phyloP scores from a whole-genome alignment of 2,888 invertebrate species.

The Coleophora deauratella region DNA sequence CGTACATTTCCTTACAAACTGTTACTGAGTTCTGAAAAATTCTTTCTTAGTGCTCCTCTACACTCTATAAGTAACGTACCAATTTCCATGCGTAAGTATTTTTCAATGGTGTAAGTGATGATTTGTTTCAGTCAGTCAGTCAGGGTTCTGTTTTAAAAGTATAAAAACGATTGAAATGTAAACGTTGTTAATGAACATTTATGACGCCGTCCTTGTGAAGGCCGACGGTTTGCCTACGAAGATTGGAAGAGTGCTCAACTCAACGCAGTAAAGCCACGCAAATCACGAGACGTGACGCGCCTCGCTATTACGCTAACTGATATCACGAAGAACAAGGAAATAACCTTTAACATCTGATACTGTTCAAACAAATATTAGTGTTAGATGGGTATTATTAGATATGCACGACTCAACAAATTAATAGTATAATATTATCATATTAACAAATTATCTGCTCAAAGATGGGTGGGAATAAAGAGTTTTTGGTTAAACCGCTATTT shows the following conservation, averaged over 20 bases:
- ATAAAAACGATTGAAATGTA: slow-evolving; percentile 27
- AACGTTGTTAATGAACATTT: slow-evolving; percentile 35
- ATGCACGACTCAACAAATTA: slow-evolving; percentile 45
- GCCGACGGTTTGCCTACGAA: slow-evolving; percentile 47
- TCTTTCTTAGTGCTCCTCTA: no score
- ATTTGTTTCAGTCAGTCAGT: no score
- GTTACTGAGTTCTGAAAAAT: no score
- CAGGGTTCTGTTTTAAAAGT: no score
- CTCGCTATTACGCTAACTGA: slow-evolving; percentile 46
- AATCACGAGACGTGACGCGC: slow-evolving; percentile 44
- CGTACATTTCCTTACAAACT: no score
- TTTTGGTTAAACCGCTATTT: no score
- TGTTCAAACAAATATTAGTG: slow-evolving; percentile 56
- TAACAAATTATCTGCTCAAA: slow-evolving; percentile 1
- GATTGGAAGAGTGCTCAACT: slow-evolving; percentile 21
- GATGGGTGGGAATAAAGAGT: no score
- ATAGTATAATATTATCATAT: slow-evolving; percentile 12
- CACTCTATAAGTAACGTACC: no score
- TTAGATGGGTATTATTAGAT: slow-evolving; percentile 42
- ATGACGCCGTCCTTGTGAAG: slow-evolving; percentile 57
- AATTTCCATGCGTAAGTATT: no score
- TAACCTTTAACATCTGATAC: slow-evolving; percentile 64
- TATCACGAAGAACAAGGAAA: slow-evolving; percentile 54
- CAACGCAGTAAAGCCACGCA: slow-evolving; percentile 32
- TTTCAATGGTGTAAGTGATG: no score